Evolutionary conservation across 2,113 vertebrate genomes (phyloP).

Genomic region (Rhabdornis inornatus): DNA sequence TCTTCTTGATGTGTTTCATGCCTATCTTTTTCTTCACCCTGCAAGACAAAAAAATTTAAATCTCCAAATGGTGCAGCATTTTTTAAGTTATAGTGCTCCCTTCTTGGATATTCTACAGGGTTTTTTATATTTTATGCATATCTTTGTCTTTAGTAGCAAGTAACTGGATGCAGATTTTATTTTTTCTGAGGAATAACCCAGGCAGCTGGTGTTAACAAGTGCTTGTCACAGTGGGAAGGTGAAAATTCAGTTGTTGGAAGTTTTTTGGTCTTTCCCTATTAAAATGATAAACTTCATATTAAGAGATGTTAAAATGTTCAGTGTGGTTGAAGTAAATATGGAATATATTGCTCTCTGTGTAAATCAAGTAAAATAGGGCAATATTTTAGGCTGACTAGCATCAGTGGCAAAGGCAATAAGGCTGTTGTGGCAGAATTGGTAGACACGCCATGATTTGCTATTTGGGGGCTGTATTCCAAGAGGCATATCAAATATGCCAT

Average conservation of each 20-base stretch:
- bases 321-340: background rate
- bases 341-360: background rate
- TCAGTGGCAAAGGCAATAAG: background rate
- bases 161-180: background rate
- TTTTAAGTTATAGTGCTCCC: background rate
- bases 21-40: background rate
- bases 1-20: slow-evolving; percentile 10
- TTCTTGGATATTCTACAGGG: background rate
- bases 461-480: background rate
- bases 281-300: background rate
- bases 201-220: background rate
- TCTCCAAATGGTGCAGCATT: background rate
- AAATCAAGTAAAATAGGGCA: background rate
- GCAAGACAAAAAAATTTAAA: background rate
- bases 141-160: background rate
- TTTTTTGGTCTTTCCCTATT: background rate
- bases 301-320: background rate
- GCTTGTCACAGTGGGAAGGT: background rate
- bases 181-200: background rate
- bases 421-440: background rate
- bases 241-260: background rate
- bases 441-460: background rate
- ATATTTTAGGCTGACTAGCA: background rate
- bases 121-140: background rate
- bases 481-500: background rate